Base-by-base conservation (phyloP, 2,797 vertebrate species). In the Ceryle rudis region DNA sequence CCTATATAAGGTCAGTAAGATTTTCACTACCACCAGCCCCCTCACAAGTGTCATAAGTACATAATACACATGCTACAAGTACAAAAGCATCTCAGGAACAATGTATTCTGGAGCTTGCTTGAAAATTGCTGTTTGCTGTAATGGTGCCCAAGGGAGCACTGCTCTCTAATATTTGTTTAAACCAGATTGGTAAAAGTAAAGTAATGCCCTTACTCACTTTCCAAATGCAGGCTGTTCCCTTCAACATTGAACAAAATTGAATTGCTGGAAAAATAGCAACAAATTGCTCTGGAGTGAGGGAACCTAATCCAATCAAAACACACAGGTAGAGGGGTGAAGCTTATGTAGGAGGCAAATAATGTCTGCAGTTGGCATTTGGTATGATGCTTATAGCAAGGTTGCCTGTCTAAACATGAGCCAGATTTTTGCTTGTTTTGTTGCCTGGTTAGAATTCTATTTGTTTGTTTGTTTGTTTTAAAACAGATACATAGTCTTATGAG, bases 131-230 rank as follows among this genome's bases (percentile, higher is more conserved):
- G 90, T 94, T 95, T 93, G 73, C 82, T 94, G 69, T 91, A 90
- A 96, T 31, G 41, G 88, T 49, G 54, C 91, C 93, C 94, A 89
- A 29, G 95, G 86, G 96, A 97, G 71, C 91, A 79, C 74, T 97
- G 77, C 81, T 94, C 51, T 85, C 90, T 87, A 96, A 95, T 96
- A 96, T 97, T 97, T 97, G 96, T 96, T 97, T 97, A 96, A 96
- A 96, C 80, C 92, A 94, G 91, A 23, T 82, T 92, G 84, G 90
- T 93, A 81, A 86, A 96, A 93, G 94, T 87, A 88, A 84, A 96
- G 80, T 75, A 95, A 94, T 90, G 93, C 62, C 93, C 80, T 94
- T 82, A 25, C 73, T 95, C 52, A 44, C 67, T 84, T 73, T 23
- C 74, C 77, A 54, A 25, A 87, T 77, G 52, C 91, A 90, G 92